Evolutionary conservation across 2,888 invertebrate genomes (phyloP), one percentile per base, ranked within the genome.

Genomic region (Hoplodrina blanda): DNA sequence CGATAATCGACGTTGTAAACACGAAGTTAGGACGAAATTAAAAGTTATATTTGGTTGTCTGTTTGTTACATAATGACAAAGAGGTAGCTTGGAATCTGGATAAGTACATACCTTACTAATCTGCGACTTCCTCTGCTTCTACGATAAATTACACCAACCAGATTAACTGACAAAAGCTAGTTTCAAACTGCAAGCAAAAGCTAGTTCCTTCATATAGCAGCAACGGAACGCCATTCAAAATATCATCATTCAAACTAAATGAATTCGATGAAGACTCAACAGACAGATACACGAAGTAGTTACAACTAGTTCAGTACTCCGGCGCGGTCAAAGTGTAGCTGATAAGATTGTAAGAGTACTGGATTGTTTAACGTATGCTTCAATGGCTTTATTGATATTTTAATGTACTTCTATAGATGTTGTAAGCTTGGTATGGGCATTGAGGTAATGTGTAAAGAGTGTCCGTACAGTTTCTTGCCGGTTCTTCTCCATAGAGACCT

Each of bases 261-360:
- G 8, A 71, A 62, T 63, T 57, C 52, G 33, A 65, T n/a, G 55
- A 55, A 62, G 37, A 25, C 17, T n/a, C 33, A 49, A 55, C 62
- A 62, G 33, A 52, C 13, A 53, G 72, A 76, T 80, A 76, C 20
- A 20, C 15, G 41, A 73, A 55, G 60, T 77, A 76, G 83, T 73
- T 67, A 37, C 19, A 78, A 78, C 84, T 78, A 77, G 84, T 80
- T 85, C 68, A 62, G 11, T 61, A 57, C 68, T 41, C 57, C 57
- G 52, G 15, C 4, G 17, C 73, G 85, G 83, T 82, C 85, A 86
- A 83, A 85, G 85, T 73, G 54, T 72, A 66, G 0, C 17, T 19
- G 84, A 85, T 85, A 85, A 82, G 55, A 46, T 19, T 41, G 37
- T 54, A 49, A 20, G 30, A 73, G 64, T 53, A 55, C 57, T 69